phyloP scores from a whole-genome alignment of 2,888 invertebrate genomes.

The Rotaria magnacalcarata region DNA sequence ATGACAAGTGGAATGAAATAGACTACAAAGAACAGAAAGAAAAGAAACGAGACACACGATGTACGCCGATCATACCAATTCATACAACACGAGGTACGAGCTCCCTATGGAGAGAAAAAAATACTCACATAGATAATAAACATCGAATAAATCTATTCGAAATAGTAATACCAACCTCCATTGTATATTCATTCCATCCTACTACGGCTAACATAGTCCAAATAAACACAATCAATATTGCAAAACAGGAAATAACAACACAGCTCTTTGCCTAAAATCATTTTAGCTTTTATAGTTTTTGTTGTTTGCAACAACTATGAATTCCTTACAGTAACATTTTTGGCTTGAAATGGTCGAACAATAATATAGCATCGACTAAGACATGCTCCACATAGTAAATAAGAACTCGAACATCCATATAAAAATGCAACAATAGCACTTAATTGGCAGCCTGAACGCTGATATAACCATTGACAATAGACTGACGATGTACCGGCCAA shows the following conservation, averaged over 20 bases:
- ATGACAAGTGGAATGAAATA: neutral
- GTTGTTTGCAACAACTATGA: neutral
- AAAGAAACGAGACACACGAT: neutral
- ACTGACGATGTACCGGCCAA: neutral
- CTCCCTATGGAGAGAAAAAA: neutral
- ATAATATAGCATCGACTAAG: neutral
- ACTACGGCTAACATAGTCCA: neutral
- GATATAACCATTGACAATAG: slow-evolving; percentile 1
- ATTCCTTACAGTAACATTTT: neutral
- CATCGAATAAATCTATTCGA: too few species aligned
- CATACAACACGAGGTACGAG: neutral
- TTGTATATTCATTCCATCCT: slow-evolving; percentile 34
- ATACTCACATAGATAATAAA: too few species aligned
- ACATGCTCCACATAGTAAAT: neutral
- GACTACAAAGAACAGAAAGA: neutral
- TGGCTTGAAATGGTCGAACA: slow-evolving; percentile 11
- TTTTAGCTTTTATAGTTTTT: neutral
- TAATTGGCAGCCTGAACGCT: neutral
- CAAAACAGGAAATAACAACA: neutral
- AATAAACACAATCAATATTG: neutral
- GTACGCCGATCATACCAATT: neutral
- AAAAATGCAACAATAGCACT: neutral
- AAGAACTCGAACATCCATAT: neutral
- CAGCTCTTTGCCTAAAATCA: neutral
- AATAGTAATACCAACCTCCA: neutral